These are phyloP conservation scores for Varroa destructor DNA, from an alignment of 1,140 invertebrate species.

Conservation along the genomic window DNA sequence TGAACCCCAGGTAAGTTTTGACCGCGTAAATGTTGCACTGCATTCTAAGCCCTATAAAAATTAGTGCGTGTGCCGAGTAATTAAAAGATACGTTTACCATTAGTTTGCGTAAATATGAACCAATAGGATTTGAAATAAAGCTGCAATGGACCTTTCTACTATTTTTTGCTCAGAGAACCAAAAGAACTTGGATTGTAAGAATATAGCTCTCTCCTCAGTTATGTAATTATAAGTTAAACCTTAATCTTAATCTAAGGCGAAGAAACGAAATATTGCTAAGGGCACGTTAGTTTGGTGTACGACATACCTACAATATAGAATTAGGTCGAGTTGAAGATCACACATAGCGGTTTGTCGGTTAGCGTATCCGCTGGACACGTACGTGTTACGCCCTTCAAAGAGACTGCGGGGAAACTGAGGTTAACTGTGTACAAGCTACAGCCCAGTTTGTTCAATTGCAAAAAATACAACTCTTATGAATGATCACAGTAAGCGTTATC, in stretches of 20 bases:
- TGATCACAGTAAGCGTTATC: neutral
- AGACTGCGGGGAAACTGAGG: neutral
- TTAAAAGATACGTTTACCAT: too few species aligned
- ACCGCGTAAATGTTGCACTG: too few species aligned
- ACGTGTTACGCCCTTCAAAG: neutral
- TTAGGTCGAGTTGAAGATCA: neutral
- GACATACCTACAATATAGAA: neutral
- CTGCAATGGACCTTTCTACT: too few species aligned
- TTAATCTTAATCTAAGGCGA: neutral
- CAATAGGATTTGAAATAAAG: too few species aligned
- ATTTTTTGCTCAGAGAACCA: too few species aligned
- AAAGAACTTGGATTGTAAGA: too few species aligned
- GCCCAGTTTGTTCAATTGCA: neutral
- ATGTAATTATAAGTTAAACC: neutral
- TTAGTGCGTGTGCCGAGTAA: too few species aligned
- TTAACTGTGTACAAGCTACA: conserved; percentile 2
- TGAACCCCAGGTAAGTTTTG: too few species aligned
- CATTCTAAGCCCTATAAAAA: too few species aligned
- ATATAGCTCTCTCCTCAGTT: too few species aligned
- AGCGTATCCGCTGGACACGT: neutral
- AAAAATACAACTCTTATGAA: conserved; percentile 3
- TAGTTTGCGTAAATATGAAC: too few species aligned
- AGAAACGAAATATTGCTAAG: neutral
- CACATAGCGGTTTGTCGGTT: neutral
- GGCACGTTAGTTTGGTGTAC: neutral